These are phyloP conservation scores for Diadophis punctatus DNA, from an alignment of 2,113 vertebrate species.

Conservation along the genomic window DNA sequence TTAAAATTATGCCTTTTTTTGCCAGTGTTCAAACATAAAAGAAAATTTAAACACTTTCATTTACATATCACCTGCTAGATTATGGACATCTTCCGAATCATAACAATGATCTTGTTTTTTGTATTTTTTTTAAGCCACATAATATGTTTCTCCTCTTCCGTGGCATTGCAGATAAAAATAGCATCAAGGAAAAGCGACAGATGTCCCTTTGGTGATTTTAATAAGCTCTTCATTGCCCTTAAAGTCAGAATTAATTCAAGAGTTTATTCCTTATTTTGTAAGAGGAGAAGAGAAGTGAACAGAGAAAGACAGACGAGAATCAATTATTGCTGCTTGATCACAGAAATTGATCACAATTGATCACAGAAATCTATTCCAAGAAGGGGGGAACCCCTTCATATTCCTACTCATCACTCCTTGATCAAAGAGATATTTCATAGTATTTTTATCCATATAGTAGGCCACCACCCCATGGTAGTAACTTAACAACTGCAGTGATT, in stretches of 20 bases:
- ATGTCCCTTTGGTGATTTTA: constrained; percentile 42
- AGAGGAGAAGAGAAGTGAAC: constrained; percentile 11
- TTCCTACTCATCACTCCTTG: background rate
- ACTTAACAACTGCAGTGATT: background rate
- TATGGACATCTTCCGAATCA: constrained; percentile 45
- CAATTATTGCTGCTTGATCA: background rate
- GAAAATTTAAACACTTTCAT: constrained; percentile 39
- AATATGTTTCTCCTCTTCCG: constrained; percentile 19
- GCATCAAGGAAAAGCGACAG: constrained; percentile 18
- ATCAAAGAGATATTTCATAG: background rate
- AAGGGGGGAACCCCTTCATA: background rate
- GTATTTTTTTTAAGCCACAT: constrained; percentile 1
- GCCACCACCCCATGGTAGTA: background rate
- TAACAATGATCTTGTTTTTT: constrained; percentile 33
- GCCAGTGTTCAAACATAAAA: constrained; percentile 37
- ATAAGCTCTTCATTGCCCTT: constrained; percentile 10
- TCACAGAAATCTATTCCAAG: background rate
- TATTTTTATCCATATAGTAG: too few species aligned
- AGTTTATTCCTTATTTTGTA: constrained; percentile 32
- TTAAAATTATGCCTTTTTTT: constrained; percentile 55
- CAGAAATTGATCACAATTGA: background rate
- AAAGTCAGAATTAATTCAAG: constrained; percentile 1
- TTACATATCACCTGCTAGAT: constrained; percentile 52
- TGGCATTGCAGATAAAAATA: constrained; percentile 42
- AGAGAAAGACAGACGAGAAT: background rate